phyloP scores from a whole-genome alignment of 2,888 invertebrate genomes.

The Lasioglossum oenotherae region DNA sequence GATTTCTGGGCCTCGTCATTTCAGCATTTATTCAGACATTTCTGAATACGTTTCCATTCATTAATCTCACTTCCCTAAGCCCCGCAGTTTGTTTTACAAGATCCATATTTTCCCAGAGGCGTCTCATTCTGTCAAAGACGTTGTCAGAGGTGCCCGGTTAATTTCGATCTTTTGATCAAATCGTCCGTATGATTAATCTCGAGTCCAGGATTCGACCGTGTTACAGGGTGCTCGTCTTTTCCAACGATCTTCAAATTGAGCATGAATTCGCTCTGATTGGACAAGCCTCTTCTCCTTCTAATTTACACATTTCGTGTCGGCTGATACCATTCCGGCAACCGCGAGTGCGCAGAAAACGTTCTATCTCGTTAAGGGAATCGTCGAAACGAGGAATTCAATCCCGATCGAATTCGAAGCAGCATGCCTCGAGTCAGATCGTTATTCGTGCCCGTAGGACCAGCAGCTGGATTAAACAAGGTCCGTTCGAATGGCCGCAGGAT shows the following conservation, averaged over 20 bases:
- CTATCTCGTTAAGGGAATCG: neutral
- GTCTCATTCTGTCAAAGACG: too few relatives aligned
- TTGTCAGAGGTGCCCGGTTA: neutral
- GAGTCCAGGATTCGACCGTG: neutral
- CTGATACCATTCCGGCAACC: neutral
- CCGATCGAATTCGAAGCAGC: neutral
- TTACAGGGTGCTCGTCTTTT: neutral
- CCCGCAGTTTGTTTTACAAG: too few relatives aligned
- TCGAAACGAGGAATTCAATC: neutral
- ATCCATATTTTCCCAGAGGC: too few relatives aligned
- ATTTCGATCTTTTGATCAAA: neutral
- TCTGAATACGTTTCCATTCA: too few relatives aligned
- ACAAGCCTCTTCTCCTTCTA: neutral
- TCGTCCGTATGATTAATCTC: neutral
- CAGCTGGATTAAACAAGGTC: neutral
- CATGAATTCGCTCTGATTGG: slow-evolving; percentile 9
- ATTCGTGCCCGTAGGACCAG: neutral
- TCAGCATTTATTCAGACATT: neutral
- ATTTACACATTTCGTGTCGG: neutral
- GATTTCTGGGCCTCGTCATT: neutral
- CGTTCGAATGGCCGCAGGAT: neutral
- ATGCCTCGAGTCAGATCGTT: neutral
- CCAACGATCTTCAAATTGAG: neutral
- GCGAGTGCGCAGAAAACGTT: neutral
- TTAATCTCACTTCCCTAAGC: too few relatives aligned